Evolutionary conservation across 2,797 vertebrate genomes (phyloP).

Genomic region (Ceyx erithaca): DNA sequence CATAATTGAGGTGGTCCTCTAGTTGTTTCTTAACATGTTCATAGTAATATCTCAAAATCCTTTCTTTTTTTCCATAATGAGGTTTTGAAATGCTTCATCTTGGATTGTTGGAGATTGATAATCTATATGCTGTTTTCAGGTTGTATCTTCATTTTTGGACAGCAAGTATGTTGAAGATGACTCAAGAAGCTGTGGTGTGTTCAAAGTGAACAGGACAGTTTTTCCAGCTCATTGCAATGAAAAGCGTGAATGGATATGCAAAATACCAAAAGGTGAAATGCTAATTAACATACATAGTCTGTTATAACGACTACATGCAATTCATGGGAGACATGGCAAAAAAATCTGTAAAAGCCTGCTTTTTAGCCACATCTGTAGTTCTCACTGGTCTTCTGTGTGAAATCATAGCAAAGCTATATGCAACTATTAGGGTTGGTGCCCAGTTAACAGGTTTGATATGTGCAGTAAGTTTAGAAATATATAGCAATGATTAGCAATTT

Average conservation of each 20-base stretch:
- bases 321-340: background rate
- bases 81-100: background rate
- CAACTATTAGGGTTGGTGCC: background rate
- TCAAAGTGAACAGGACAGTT: slow-evolving; percentile 83
- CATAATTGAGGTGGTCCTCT: background rate
- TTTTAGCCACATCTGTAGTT: background rate
- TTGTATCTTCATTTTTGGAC: slow-evolving; percentile 88
- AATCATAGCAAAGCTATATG: background rate
- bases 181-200: slow-evolving; percentile 86
- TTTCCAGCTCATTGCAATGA: slow-evolving; percentile 83
- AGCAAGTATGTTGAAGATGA: slow-evolving; percentile 86
- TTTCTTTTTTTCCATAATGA: background rate
- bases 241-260: slow-evolving; percentile 95
- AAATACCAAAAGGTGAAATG: slow-evolving; percentile 87
- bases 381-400: background rate
- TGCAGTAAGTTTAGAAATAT: background rate
- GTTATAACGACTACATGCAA: background rate
- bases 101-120: background rate
- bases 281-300: background rate
- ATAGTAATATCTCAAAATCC: background rate
- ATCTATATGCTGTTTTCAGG: slow-evolving; percentile 78
- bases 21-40: background rate
- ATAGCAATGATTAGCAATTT: background rate
- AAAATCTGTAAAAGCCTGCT: background rate
- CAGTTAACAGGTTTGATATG: background rate